Percentiles rank a stretch among this genome's conserved stretches.
phyloP scores from a whole-genome alignment of 1,140 invertebrate species.

The Zaprionus camerounensis region DNA sequence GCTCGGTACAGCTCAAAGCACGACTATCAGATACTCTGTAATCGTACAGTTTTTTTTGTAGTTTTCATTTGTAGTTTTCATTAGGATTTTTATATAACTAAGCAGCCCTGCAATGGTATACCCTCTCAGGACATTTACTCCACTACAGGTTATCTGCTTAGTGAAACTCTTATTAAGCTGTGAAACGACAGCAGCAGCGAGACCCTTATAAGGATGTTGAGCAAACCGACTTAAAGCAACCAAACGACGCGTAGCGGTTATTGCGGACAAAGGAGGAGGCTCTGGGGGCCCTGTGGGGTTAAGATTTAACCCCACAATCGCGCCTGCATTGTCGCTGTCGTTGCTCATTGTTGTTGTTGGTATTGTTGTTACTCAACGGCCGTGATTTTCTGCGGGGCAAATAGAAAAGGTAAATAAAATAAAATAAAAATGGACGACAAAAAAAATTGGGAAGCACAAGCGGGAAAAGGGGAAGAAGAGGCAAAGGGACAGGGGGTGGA shows the following conservation, averaged over 20 bases:
- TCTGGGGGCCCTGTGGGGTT: background rate
- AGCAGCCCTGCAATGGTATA: background rate
- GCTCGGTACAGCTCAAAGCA: background rate
- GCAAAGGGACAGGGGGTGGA: background rate
- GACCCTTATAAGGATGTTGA: slow-evolving; percentile 24
- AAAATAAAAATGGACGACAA: slow-evolving; percentile 5
- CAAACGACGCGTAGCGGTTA: background rate
- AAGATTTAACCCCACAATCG: background rate
- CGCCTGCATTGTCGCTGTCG: slow-evolving; percentile 17
- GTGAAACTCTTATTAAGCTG: slow-evolving; percentile 26
- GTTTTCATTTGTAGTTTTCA: too few species aligned
- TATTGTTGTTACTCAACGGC: slow-evolving; percentile 29
- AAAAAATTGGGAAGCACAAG: background rate
- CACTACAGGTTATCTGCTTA: slow-evolving; percentile 6
- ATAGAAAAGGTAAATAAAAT: slow-evolving; percentile 27
- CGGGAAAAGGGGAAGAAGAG: too few species aligned
- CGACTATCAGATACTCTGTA: background rate
- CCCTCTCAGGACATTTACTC: background rate
- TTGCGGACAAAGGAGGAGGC: background rate
- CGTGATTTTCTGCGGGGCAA: slow-evolving; percentile 26
- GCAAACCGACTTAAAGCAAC: slow-evolving; percentile 4
- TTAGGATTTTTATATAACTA: background rate
- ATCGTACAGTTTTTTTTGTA: too few species aligned
- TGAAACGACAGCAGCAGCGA: background rate
- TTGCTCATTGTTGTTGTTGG: background rate